Percentiles rank a stretch among this genome's conserved stretches.
These are phyloP conservation scores for Chrysomallon squamiferum DNA, from an alignment of 1,140 invertebrate genomes.

Conservation along the genomic window DNA sequence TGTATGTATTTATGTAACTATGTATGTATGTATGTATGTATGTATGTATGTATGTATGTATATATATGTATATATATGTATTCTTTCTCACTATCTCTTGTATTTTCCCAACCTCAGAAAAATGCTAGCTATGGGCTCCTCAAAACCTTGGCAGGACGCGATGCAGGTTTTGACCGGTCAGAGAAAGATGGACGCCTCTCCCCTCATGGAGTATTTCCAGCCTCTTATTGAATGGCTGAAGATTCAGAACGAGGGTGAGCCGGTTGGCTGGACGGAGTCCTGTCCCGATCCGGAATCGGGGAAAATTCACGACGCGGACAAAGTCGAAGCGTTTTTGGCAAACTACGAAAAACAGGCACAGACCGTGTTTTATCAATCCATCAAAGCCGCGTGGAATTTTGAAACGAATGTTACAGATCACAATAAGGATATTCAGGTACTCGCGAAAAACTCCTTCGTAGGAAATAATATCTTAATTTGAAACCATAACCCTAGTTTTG, in stretches of 20 bases:
- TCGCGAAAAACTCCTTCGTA: background rate
- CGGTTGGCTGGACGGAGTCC: constrained; percentile 23
- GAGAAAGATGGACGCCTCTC: constrained; percentile 73
- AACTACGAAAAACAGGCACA: constrained; percentile 23
- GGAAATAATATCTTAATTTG: background rate
- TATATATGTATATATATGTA: too few species aligned
- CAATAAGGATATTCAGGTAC: constrained; percentile 35
- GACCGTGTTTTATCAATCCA: constrained; percentile 8
- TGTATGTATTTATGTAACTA: too few species aligned
- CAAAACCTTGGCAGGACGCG: constrained; percentile 81
- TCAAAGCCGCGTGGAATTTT: constrained; percentile 33
- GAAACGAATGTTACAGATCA: constrained; percentile 46
- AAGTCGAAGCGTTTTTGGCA: constrained; percentile 26
- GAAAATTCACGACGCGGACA: constrained; percentile 11
- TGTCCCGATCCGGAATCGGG: constrained; percentile 23
- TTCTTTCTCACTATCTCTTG: too few species aligned
- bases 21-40: too few species aligned
- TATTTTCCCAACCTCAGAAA: constrained; percentile 69
- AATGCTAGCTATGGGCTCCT: constrained; percentile 81
- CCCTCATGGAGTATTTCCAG: constrained; percentile 65
- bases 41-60: too few species aligned
- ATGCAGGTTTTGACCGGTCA: constrained; percentile 81
- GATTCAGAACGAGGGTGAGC: constrained; percentile 54
- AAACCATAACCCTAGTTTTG: background rate
- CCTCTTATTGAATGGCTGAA: constrained; percentile 75